Evolutionary conservation across 2,888 invertebrate genomes (phyloP), one percentile per base, ranked within the genome.

Genomic region (Apodemia zela): DNA sequence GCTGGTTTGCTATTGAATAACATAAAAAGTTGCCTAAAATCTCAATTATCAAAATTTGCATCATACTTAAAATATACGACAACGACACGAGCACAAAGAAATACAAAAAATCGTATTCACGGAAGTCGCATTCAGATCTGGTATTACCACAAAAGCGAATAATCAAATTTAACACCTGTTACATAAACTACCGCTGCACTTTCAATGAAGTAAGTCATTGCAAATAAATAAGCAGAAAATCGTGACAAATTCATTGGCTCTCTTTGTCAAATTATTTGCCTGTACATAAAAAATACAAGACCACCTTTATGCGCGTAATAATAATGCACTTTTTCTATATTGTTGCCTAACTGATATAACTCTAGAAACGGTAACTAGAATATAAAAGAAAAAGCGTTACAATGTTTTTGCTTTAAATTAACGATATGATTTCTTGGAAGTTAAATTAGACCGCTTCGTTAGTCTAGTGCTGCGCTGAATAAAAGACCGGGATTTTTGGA

Each of bases 341-440:
- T 47, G 25, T 25, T 57, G 25, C 54, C 54, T 54, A 54, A 54
- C 51, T 57, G 54, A 57, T 57, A 57, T 57, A 57, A 57, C 54
- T 57, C 7, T 29, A 29, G 54, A 13, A 57, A 57, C 54, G 54
- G 29, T 54, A 25, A 54, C 25, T 54, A 25, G 25, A 25, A 54
- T 54, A 29, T 15, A 54, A 54, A 51, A 51, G 51, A 51, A 51
- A 38, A n/a, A 45, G 45, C 45, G n/a, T 18, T 29, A 54, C 29
- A 54, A 25, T 15, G 54, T 29, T 25, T 54, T 45, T 45, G 45
- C 45, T 45, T n/a, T n/a, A 7, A n/a, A 54, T 25, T 29, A 54
- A 54, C 54, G 54, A 54, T 25, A 29, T 57, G 25, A 21, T 13
- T 25, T 57, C 54, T 57, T 8, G 25, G 29, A 57, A 57, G 3